A percentile compares a stretch with the other conserved stretches of the same genome.
phyloP scores from a whole-genome alignment of 2,888 invertebrate species.

The Eristalinus sepulchralis region DNA sequence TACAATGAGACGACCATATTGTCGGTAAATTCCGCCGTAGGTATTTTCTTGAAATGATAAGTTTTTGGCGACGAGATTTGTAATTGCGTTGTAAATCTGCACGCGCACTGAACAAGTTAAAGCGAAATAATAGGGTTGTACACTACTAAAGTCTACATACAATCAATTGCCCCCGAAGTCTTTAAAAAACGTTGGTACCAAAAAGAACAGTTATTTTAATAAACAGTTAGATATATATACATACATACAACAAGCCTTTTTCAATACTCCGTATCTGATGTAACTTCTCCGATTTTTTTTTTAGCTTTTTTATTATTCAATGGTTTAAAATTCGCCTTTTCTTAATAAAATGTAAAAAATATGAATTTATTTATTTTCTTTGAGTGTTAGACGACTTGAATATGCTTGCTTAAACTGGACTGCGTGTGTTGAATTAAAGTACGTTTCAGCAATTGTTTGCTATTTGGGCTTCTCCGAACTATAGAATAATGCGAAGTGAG shows the following conservation, averaged over 20 bases:
- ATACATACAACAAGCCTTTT: too few relatives aligned
- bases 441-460: too few relatives aligned
- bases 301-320: slow-evolving; percentile 77
- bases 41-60: slow-evolving; percentile 92
- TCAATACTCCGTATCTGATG: too few relatives aligned
- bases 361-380: neutral
- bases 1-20: slow-evolving; percentile 90
- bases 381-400: neutral
- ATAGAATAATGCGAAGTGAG: too few relatives aligned
- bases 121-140: slow-evolving; percentile 94
- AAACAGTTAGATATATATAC: too few relatives aligned
- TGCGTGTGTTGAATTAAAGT: too few relatives aligned
- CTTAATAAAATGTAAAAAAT: neutral
- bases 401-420: too few relatives aligned
- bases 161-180: slow-evolving; percentile 95
- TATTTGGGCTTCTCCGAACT: too few relatives aligned
- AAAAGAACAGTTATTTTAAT: too few relatives aligned
- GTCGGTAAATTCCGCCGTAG: slow-evolving; percentile 91
- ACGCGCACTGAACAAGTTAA: slow-evolving; percentile 95
- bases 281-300: slow-evolving; percentile 83
- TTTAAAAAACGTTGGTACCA: too few relatives aligned
- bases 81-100: slow-evolving; percentile 92
- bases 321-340: slow-evolving; percentile 74
- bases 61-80: slow-evolving; percentile 90
- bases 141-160: slow-evolving; percentile 94